A percentile compares a stretch with the other conserved stretches of the same genome.
phyloP scores from a whole-genome alignment of 2,797 vertebrate species.

The Antrozous pallidus region DNA sequence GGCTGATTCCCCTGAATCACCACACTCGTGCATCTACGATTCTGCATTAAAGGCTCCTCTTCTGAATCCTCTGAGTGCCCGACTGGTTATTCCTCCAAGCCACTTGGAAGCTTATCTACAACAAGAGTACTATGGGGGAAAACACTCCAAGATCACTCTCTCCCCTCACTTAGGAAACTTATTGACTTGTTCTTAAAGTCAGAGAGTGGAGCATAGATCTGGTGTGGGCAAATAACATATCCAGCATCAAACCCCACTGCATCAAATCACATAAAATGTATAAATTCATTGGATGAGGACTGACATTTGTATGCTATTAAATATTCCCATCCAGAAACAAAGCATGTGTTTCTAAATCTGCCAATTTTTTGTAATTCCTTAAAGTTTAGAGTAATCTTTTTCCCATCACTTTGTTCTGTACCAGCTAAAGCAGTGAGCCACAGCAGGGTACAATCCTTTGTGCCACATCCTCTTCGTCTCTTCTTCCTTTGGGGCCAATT shows the following conservation, averaged over 20 bases:
- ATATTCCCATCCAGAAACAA: neutral
- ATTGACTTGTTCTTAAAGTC: neutral
- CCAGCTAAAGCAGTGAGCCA: too few species aligned
- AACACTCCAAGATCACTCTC: neutral
- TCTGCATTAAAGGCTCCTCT: too few species aligned
- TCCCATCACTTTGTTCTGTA: neutral
- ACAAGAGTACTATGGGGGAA: neutral
- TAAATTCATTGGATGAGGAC: neutral
- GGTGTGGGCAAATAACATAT: neutral
- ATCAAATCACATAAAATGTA: neutral
- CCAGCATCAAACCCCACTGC: neutral
- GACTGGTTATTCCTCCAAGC: too few species aligned
- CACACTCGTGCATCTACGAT: too few species aligned
- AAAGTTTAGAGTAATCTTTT: neutral
- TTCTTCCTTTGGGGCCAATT: neutral
- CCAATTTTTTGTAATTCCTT: neutral
- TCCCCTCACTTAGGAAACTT: neutral
- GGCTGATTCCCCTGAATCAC: too few species aligned
- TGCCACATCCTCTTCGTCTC: fast-evolving
- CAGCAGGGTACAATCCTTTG: fast-evolving
- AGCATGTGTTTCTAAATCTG: neutral
- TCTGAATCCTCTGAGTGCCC: too few species aligned
- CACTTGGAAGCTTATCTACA: too few species aligned
- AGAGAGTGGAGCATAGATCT: neutral
- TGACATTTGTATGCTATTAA: neutral